These are phyloP conservation scores for Caenorhabditis brenneri DNA, from an alignment of 1,140 invertebrate genomes.

Conservation along the genomic window DNA sequence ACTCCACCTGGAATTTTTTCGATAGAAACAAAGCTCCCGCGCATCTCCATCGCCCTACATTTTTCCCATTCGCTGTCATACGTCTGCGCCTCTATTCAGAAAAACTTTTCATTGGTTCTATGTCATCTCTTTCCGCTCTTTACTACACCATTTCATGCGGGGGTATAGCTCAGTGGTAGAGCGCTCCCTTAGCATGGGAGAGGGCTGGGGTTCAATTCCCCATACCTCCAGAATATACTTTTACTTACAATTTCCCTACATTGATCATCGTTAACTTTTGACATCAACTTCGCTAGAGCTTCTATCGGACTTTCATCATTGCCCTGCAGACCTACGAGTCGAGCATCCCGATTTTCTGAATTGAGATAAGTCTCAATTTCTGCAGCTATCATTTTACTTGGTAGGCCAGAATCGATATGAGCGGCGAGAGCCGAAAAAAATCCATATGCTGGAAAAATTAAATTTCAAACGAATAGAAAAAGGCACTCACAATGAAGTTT, in stretches of 20 bases:
- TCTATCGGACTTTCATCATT: background rate
- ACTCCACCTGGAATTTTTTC: background rate
- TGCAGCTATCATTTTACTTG: background rate
- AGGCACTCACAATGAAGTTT: constrained; percentile 11
- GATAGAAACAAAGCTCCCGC: too few relatives aligned
- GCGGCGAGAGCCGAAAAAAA: background rate
- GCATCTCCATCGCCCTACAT: background rate
- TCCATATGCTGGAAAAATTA: background rate
- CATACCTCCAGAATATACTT: constrained; percentile 6
- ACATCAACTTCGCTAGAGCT: background rate
- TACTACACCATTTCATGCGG: background rate
- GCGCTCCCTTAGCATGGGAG: constrained; percentile 43
- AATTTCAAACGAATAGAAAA: background rate
- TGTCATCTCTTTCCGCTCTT: background rate
- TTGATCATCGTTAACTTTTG: background rate
- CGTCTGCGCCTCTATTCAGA: background rate
- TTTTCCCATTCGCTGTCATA: background rate
- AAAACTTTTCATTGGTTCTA: background rate
- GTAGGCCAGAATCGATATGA: background rate
- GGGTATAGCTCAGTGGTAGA: constrained; percentile 30
- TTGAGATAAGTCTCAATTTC: background rate
- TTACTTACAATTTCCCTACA: background rate
- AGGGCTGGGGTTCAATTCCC: constrained; percentile 43
- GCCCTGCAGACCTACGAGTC: background rate
- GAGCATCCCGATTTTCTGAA: background rate